Conservation (phyloP, 2,113 vertebrate genomes). For the Naja naja region DNA sequence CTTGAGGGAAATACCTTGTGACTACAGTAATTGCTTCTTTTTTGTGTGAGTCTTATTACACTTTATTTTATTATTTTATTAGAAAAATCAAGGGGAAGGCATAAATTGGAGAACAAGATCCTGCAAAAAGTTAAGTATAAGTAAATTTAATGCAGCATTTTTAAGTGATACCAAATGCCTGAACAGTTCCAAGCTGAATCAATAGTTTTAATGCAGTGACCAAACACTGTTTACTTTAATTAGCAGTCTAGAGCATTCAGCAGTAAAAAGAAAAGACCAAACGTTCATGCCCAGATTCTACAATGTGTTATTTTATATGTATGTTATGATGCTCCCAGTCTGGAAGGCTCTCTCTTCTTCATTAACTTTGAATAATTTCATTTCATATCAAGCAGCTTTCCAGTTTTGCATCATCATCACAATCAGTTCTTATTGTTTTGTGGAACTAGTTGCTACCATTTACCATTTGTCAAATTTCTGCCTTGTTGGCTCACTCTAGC, state of each 20-base stretch:
- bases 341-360: constrained; percentile 19
- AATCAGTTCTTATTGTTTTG: constrained; percentile 60
- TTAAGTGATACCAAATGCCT: neutral
- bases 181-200: constrained; percentile 1
- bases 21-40: neutral
- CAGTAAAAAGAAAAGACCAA: neutral
- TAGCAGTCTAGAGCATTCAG: neutral
- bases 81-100: neutral
- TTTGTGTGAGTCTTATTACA: neutral
- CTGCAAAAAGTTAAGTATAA: neutral
- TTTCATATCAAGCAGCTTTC: constrained; percentile 58
- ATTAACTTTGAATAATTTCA: constrained; percentile 56
- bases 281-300: neutral
- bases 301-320: constrained; percentile 37
- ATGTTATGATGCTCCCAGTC: constrained; percentile 11
- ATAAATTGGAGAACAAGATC: neutral
- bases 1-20: neutral
- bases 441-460: constrained; percentile 59
- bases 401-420: constrained; percentile 36
- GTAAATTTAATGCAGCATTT: neutral
- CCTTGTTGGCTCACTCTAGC: constrained; percentile 49
- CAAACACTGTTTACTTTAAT: constrained; percentile 18
- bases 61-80: too few species aligned
- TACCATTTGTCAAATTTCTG: constrained; percentile 59
- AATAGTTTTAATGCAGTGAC: neutral